Conservation (phyloP, 2,797 vertebrate species). For the Pantherophis vulpinus region DNA sequence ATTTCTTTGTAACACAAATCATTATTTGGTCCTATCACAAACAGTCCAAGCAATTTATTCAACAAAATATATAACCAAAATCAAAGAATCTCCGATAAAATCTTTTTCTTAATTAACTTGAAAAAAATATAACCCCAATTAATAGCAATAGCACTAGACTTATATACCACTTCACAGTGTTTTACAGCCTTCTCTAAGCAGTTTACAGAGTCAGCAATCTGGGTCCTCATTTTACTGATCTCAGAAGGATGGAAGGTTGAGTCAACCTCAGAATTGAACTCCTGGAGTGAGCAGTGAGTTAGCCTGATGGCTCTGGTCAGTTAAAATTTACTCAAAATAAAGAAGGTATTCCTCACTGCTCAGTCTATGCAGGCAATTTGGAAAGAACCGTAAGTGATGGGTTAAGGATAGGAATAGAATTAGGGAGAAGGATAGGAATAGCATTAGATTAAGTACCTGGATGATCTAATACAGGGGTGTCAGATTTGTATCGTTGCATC, state of each 20-base stretch:
- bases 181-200: not conserved
- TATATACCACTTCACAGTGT: not conserved
- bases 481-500: fast-evolving
- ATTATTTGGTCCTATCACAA: not conserved
- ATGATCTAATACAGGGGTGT: not conserved
- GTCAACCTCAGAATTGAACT: not conserved
- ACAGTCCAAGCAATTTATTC: not conserved
- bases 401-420: not conserved
- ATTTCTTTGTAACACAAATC: not conserved
- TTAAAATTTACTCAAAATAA: not conserved
- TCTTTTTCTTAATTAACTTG: too few relatives aligned
- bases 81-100: not conserved
- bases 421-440: not conserved
- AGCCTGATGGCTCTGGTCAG: not conserved
- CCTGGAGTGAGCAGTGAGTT: not conserved
- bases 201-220: not conserved
- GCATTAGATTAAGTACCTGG: not conserved
- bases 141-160: not conserved
- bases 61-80: not conserved
- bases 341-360: not conserved
- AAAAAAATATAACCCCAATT: not conserved
- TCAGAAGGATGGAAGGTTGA: not conserved
- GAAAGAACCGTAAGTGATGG: too few relatives aligned
- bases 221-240: not conserved
- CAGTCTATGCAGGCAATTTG: too few relatives aligned